These are phyloP conservation scores for Drosophila ogumai DNA, from an alignment of 1,140 invertebrate species.

Conservation along the genomic window DNA sequence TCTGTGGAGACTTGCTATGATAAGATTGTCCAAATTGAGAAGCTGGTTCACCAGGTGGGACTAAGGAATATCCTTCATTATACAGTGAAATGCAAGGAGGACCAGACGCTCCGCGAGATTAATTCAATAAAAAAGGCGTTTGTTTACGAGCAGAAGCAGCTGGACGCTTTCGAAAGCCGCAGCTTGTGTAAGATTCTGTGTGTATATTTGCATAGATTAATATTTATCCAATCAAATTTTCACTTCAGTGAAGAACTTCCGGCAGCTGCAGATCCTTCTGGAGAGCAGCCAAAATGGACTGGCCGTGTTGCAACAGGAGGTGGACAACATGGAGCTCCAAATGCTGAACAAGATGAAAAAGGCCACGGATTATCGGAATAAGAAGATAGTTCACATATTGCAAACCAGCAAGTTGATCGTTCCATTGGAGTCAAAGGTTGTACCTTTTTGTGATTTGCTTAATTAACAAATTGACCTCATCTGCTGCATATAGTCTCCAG, in stretches of 20 bases:
- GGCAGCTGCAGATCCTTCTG: not conserved
- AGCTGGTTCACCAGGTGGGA: not conserved
- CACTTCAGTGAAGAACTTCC: not conserved
- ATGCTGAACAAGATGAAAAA: not conserved
- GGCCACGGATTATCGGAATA: not conserved
- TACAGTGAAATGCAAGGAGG: slow-evolving; percentile 5
- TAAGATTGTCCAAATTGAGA: not conserved
- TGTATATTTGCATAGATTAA: no score
- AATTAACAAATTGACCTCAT: not conserved
- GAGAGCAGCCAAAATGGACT: not conserved
- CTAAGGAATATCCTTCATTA: not conserved
- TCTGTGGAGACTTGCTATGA: not conserved
- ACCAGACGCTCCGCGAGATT: not conserved
- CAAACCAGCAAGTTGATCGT: not conserved
- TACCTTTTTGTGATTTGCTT: no score
- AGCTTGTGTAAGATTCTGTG: not conserved
- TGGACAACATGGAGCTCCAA: not conserved
- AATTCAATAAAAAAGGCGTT: not conserved
- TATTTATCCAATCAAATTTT: not conserved
- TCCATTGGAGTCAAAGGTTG: not conserved
- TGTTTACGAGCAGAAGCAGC: not conserved
- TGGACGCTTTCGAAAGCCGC: not conserved
- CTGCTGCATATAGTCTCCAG: not conserved
- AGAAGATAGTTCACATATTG: not conserved
- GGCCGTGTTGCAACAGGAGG: not conserved